These are phyloP conservation scores for Zapornia atra DNA, from an alignment of 2,113 vertebrate genomes.

Conservation along the genomic window DNA sequence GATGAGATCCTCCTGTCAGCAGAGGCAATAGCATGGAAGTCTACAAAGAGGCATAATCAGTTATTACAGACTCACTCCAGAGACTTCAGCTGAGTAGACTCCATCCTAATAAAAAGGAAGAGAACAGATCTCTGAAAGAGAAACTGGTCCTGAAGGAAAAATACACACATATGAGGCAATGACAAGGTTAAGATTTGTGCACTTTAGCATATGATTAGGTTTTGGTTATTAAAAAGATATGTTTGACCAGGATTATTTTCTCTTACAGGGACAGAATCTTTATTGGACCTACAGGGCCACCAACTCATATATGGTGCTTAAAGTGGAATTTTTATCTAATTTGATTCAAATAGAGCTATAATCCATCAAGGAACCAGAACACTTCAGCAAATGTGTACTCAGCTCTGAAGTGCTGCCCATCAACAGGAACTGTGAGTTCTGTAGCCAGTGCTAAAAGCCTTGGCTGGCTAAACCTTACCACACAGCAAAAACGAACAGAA, in stretches of 20 bases:
- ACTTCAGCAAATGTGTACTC: neutral
- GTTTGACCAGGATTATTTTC: neutral
- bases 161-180: fast-evolving
- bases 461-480: neutral
- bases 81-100: fast-evolving
- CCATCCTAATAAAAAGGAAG: neutral
- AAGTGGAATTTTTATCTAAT: neutral
- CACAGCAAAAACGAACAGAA: neutral
- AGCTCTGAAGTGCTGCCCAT: neutral
- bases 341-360: neutral
- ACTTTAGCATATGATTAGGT: neutral
- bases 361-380: neutral
- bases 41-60: neutral
- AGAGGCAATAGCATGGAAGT: neutral
- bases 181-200: neutral
- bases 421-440: neutral
- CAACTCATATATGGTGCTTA: neutral
- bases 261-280: neutral
- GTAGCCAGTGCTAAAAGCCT: neutral
- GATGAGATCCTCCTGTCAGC: neutral
- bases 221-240: neutral
- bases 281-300: neutral
- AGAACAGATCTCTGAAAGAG: neutral
- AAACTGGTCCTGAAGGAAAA: neutral
- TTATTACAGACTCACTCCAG: neutral